Evolutionary conservation across 1,140 invertebrate species (phyloP).

Genomic region (Tetraneura akinire): DNA sequence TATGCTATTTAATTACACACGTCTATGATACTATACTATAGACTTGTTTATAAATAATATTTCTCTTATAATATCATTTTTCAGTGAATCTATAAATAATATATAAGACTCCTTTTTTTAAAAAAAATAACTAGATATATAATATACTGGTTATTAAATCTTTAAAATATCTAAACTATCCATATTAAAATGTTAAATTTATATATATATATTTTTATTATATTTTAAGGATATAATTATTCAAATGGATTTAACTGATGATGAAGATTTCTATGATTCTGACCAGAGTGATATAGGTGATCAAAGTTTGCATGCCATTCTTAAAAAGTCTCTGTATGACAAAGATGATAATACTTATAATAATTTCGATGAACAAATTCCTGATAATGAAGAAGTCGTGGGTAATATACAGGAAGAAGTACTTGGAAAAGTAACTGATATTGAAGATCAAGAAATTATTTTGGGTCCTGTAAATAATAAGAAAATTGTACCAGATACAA

Average conservation of each 20-base stretch:
- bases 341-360: background rate
- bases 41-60: too few relatives aligned
- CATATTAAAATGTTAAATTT: too few relatives aligned
- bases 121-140: too few relatives aligned
- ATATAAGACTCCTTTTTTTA: too few relatives aligned
- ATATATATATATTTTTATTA: background rate
- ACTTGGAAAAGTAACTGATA: slow-evolving; percentile 22
- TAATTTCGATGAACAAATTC: background rate
- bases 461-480: slow-evolving; percentile 6
- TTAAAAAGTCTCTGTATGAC: slow-evolving; percentile 24
- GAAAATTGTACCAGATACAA: background rate
- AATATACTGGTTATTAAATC: too few relatives aligned
- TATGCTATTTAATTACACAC: too few relatives aligned
- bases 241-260: slow-evolving; percentile 34
- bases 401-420: slow-evolving; percentile 36
- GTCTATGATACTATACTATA: too few relatives aligned
- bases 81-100: too few relatives aligned
- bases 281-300: slow-evolving; percentile 30
- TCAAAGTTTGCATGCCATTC: slow-evolving; percentile 36
- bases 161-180: too few relatives aligned
- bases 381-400: background rate
- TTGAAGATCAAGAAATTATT: background rate
- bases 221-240: background rate
- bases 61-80: too few relatives aligned
- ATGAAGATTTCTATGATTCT: slow-evolving; percentile 31